phyloP scores from a whole-genome alignment of 2,888 invertebrate genomes.

The Pseudococcus jackbeardsleyi region DNA sequence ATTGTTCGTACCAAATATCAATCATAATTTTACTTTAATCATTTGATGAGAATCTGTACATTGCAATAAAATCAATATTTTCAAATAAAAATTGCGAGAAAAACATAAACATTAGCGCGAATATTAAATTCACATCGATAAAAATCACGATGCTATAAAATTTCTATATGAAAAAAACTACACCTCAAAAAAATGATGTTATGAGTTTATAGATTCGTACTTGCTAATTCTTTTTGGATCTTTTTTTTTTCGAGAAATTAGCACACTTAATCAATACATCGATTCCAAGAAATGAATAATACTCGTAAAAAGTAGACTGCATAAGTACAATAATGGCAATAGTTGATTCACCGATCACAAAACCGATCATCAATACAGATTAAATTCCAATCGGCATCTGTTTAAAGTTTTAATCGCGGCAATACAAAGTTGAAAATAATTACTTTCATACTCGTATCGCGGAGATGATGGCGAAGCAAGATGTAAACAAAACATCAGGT shows the following conservation, averaged over 20 bases:
- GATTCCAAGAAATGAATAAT: background rate
- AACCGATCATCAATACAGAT: background rate
- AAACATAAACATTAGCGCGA: no score
- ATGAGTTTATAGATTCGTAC: no score
- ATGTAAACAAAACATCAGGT: conserved; percentile 39
- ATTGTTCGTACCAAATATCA: no score
- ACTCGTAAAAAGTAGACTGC: background rate
- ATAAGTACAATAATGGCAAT: background rate
- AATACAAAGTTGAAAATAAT: conserved; percentile 36
- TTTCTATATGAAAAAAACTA: background rate
- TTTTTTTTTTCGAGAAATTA: background rate
- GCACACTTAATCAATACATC: background rate
- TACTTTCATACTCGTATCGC: background rate
- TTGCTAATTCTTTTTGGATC: background rate
- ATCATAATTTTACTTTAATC: no score
- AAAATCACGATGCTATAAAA: no score
- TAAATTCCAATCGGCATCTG: conserved; percentile 8
- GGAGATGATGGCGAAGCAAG: background rate
- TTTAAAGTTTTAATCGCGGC: conserved; percentile 18
- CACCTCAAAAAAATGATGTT: no score
- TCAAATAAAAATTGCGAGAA: no score
- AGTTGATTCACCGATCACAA: background rate
- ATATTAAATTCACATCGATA: no score
- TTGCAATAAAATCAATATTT: no score
- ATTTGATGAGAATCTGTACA: no score